Percentiles rank a stretch among this genome's conserved stretches.
phyloP scores from a whole-genome alignment of 2,113 vertebrate species.

The Xiphorhynchus elegans region DNA sequence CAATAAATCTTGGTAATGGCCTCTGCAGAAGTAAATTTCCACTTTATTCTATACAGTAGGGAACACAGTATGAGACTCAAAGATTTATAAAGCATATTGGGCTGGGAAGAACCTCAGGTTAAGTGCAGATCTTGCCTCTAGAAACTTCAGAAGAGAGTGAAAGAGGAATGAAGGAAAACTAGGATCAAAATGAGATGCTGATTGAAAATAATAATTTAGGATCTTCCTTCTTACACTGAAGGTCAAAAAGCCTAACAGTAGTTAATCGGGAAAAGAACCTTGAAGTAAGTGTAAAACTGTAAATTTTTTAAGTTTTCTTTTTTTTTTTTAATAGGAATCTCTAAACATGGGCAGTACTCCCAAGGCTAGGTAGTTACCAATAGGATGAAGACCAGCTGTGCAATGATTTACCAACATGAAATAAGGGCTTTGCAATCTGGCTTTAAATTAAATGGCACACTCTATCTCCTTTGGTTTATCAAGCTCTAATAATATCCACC shows the following conservation, averaged over 20 bases:
- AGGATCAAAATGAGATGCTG: not conserved
- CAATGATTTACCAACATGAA: not conserved
- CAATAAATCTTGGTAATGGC: slow-evolving; percentile 45
- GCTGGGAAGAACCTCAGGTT: not conserved
- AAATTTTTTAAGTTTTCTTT: not conserved
- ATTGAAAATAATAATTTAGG: not conserved
- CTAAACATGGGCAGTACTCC: not conserved
- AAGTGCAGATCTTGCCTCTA: slow-evolving; percentile 1
- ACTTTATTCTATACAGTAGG: slow-evolving; percentile 58
- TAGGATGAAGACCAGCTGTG: not conserved
- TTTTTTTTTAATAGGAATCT: not conserved
- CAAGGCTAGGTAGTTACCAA: not conserved
- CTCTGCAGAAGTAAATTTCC: slow-evolving; percentile 43
- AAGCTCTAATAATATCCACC: not conserved
- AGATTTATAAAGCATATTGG: slow-evolving; percentile 34
- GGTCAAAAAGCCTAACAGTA: not conserved
- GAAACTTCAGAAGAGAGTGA: slow-evolving; percentile 32
- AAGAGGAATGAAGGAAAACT: not conserved
- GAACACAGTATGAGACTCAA: slow-evolving; percentile 32
- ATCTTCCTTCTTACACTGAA: not conserved
- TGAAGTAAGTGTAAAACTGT: not conserved
- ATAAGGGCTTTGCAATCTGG: not conserved
- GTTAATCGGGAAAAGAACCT: not conserved
- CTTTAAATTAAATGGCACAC: not conserved
- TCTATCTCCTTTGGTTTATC: not conserved